Evolutionary conservation across 2,113 vertebrate species (phyloP).

Genomic region (Anhinga anhinga): DNA sequence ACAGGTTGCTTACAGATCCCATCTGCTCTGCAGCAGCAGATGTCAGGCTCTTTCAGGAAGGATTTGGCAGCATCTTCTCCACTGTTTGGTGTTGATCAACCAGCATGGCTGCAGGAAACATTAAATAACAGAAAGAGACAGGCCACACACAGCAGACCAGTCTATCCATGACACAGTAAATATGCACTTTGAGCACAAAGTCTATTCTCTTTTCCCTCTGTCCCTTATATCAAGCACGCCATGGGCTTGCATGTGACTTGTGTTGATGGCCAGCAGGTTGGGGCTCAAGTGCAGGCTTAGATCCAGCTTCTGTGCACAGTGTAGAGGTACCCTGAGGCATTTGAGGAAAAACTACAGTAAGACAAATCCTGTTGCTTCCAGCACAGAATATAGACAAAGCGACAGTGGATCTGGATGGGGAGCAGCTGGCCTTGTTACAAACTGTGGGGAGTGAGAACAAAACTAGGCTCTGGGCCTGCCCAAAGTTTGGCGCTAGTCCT

Average conservation of each 20-base stretch:
- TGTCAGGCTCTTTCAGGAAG: neutral
- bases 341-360: neutral
- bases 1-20: neutral
- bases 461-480: conserved; percentile 13
- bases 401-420: neutral
- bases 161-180: neutral
- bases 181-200: neutral
- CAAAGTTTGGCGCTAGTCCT: conserved; percentile 18
- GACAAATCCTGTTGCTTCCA: neutral
- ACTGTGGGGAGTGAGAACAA: neutral
- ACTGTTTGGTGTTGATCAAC: conserved; percentile 8
- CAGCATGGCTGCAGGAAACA: neutral
- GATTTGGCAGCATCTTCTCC: neutral
- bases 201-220: neutral
- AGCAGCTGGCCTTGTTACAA: neutral
- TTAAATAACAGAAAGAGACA: conserved; percentile 10
- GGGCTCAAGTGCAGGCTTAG: neutral
- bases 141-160: neutral
- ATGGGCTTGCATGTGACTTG: neutral
- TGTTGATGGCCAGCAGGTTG: neutral
- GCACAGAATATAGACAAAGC: neutral
- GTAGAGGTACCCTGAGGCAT: neutral
- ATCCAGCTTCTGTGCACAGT: neutral
- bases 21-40: conserved; percentile 16
- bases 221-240: neutral